Evolutionary conservation across 2,797 vertebrate species (phyloP), one percentile per base, ranked within the genome.

Genomic region (Selene dorsalis): DNA sequence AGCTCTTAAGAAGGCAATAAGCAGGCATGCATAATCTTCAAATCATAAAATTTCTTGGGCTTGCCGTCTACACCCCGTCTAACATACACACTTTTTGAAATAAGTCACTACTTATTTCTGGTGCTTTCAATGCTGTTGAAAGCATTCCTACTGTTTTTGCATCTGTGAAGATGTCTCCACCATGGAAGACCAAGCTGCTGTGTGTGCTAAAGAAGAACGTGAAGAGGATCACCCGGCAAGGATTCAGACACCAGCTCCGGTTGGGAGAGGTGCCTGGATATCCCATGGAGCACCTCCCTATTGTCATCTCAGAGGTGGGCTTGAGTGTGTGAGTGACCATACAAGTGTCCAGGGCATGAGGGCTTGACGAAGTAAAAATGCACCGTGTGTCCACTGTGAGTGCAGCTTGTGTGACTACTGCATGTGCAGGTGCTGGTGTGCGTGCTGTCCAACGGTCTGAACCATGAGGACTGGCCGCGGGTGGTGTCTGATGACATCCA

Each of bases 31-130:
- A 38, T 6, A 10, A 5, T 17, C 32, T 32, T 13, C 13, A n/a
- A 10, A 17, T 41, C 13, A 52, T 30, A 68, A 26, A 55, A 35
- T 75, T n/a, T 73, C 30, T 26, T 41, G 50, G 45, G 4, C 13
- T 73, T 50, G 41, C 38, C 7, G 50, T 73, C 32, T 18, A n/a
- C 65, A 77, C 26, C 61, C 28, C 18, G 53, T 86, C 90, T 93
- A 93, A 92, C 62, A 24, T 30, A 45, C 30, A 39, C 45, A 50
- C 75, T 75, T 83, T 79, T 86, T 83, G 93, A 95, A 95, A 95
- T 95, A 95, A 94, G 94, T 94, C 85, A 28, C 73, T 89, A 86
- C 94, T 95, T 95, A 95, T 95, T 95, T 95, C 94, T 88, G 69
- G 91, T 92, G 94, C 94, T 95, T 95, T 95, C 94, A 80, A 84